A percentile compares a stretch with the other conserved stretches of the same genome.
Evolutionary conservation across 2,113 vertebrate genomes (phyloP).

Genomic region (Eurystomus gularis): DNA sequence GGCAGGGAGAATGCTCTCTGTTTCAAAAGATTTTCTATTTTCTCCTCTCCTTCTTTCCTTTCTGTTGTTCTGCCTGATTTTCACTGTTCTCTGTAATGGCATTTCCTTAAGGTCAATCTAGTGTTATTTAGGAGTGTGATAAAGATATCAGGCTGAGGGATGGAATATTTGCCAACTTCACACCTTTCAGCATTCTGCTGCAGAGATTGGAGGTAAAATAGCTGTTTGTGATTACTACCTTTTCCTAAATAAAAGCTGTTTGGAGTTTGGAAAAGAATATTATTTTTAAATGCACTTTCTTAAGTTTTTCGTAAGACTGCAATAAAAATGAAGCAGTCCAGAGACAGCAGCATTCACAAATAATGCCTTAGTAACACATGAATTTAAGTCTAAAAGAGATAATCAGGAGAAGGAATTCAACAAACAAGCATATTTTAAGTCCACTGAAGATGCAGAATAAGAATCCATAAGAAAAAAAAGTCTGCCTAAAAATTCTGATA

Average conservation of each 20-base stretch:
- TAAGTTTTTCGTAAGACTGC: not conserved
- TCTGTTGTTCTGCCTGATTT: not conserved
- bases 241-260: not conserved
- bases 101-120: conserved; percentile 28
- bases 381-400: not conserved
- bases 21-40: not conserved
- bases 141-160: conserved; percentile 25
- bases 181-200: conserved; percentile 26
- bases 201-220: not conserved
- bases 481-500: not conserved
- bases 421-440: not conserved
- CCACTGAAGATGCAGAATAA: not conserved
- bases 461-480: not conserved
- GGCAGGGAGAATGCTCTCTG: not conserved
- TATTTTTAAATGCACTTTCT: not conserved
- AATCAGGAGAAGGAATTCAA: not conserved
- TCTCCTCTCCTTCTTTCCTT: not conserved
- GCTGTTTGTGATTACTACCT: not conserved
- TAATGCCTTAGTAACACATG: not conserved
- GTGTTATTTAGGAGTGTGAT: conserved; percentile 19
- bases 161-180: conserved; percentile 32
- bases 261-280: not conserved
- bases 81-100: not conserved
- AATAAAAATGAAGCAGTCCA: not conserved
- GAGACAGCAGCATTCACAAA: not conserved